Evolutionary conservation across 1,140 invertebrate species (phyloP).

Genomic region (Drosophila cardini): DNA sequence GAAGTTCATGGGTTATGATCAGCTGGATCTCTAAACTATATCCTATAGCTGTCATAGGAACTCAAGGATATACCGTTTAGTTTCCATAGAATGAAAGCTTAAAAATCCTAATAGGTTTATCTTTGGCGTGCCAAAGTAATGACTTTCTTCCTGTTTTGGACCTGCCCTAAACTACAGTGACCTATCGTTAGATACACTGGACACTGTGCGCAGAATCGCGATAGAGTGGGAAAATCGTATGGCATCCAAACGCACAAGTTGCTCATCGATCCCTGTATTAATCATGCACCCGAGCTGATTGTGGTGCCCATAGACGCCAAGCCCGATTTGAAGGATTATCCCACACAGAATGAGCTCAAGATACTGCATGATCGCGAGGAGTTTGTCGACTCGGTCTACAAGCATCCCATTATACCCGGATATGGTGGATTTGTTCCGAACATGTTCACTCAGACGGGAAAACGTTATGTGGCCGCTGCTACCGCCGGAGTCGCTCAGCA

Average conservation of each 20-base stretch:
- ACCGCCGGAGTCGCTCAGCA: slow-evolving; percentile 89
- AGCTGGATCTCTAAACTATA: no score
- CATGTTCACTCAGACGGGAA: slow-evolving; percentile 87
- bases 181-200: slow-evolving; percentile 88
- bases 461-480: slow-evolving; percentile 88
- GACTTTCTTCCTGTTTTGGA: no score
- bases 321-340: slow-evolving; percentile 86
- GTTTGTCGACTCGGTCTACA: slow-evolving; percentile 88
- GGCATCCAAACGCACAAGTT: slow-evolving; percentile 89
- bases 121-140: no score
- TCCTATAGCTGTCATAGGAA: no score
- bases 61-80: neutral
- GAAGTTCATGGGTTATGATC: no score
- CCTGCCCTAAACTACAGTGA: neutral
- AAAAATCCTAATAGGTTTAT: no score
- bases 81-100: neutral
- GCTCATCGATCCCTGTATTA: slow-evolving; percentile 89
- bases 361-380: slow-evolving; percentile 87
- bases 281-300: slow-evolving; percentile 89
- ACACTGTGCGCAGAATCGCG: slow-evolving; percentile 90
- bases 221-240: slow-evolving; percentile 89
- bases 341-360: slow-evolving; percentile 87
- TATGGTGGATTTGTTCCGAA: slow-evolving; percentile 90
- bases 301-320: slow-evolving; percentile 86
- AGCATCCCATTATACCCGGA: slow-evolving; percentile 89